Evolutionary conservation across 2,888 invertebrate genomes (phyloP).

Genomic region (Tanytarsus gracilentus): DNA sequence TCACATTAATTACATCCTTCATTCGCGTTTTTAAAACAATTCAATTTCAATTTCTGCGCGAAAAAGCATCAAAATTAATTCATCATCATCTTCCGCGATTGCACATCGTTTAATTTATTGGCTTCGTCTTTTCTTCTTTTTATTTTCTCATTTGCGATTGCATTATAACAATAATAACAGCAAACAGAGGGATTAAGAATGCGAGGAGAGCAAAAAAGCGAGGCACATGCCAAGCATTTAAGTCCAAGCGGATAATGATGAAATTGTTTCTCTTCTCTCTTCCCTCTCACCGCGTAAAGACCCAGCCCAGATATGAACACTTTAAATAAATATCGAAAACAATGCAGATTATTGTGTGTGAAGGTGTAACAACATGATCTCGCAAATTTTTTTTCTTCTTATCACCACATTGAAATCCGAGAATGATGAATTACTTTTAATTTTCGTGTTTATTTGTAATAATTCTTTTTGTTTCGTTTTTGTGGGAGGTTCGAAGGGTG

Average conservation of each 20-base stretch:
- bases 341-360: constrained; percentile 21
- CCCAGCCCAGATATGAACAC: constrained; percentile 26
- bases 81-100: constrained; percentile 18
- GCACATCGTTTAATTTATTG: constrained; percentile 25
- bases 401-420: neutral
- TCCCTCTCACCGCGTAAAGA: neutral
- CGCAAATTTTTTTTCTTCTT: constrained; percentile 12
- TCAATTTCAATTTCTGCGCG: constrained; percentile 9
- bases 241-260: constrained; percentile 17
- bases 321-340: neutral
- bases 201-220: too few relatives aligned
- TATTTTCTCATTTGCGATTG: constrained; percentile 1
- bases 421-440: neutral
- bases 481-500: too few relatives aligned
- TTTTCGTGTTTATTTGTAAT: too few relatives aligned
- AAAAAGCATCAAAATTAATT: constrained; percentile 28
- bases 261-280: neutral
- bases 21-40: constrained; percentile 4
- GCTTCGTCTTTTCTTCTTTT: constrained; percentile 22
- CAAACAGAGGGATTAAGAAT: constrained; percentile 19
- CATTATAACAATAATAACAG: constrained; percentile 7
- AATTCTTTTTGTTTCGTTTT: too few relatives aligned
- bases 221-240: neutral
- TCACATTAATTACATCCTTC: constrained; percentile 25
- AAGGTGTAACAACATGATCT: constrained; percentile 20